Evolutionary conservation across 2,888 invertebrate genomes (phyloP), one percentile per base, ranked within the genome.

Genomic region (Meteorus cinctellus): DNA sequence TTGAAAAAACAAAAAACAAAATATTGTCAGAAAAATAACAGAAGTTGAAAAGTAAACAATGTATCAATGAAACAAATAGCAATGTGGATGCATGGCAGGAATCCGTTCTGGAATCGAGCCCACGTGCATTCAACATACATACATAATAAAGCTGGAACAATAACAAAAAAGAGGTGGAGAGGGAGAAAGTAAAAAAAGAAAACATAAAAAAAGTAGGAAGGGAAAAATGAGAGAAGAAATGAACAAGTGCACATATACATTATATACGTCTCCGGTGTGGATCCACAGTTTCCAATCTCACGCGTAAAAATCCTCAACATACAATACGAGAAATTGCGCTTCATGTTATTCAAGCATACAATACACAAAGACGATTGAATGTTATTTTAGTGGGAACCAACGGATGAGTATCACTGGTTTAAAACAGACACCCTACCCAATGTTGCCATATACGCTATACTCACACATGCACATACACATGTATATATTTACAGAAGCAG

Each of bases 341-440:
- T 36, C 51, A 62, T 75, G 73, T 68, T 62, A 73, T 76, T 76
- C 65, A 29, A 45, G 29, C 8, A 55, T 55, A 24, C 69, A 63
- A 67, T 34, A 72, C 63, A 24, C 62, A 2, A 60, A 74, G 74
- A 66, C 55, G 51, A 74, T 74, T 51, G 41, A 27, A 60, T 55
- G 31, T 31, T 60, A 70, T 59, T 60, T 36, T 31, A 69, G 45
- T 19, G 31, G 66, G 77, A 62, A 72, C 79, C 78, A 19, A 62
- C 55, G 81, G 79, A 84, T 85, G 86, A 84, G 86, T 84, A 84
- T 81, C 84, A 80, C 86, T 86, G 84, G 78, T 83, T 85, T 86
- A 82, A 85, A 85, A 86, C 86, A 86, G 86, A 86, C 86, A 81
- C 81, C 55, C 55, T 79, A 75, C 82, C 87, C 89, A 77, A 81